phyloP scores from a whole-genome alignment of 2,113 vertebrate species.

The Fregata magnificens region DNA sequence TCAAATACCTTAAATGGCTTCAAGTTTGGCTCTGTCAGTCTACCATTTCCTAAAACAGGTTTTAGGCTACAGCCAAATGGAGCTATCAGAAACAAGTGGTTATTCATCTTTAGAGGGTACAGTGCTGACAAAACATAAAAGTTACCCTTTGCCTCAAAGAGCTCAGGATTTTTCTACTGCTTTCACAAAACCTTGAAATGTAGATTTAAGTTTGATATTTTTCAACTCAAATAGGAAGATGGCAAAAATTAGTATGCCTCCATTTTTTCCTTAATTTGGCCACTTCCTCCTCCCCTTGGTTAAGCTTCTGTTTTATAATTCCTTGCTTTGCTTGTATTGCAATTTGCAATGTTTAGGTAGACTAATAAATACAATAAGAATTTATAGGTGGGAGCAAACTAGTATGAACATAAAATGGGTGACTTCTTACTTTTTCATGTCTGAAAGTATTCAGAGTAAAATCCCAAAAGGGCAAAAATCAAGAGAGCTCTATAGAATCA shows the following conservation, averaged over 20 bases:
- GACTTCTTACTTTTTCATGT: background rate
- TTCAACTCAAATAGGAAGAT: background rate
- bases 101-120: background rate
- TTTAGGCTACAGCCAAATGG: background rate
- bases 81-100: background rate
- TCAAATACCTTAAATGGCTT: background rate
- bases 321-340: background rate
- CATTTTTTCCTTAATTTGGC: background rate
- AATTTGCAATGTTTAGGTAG: background rate
- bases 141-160: background rate
- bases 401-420: background rate
- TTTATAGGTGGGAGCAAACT: fast-evolving
- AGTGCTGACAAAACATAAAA: background rate
- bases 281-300: background rate
- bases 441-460: background rate
- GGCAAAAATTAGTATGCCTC: background rate
- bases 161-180: background rate
- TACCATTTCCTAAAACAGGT: background rate
- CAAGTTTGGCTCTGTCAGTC: background rate
- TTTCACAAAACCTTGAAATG: background rate
- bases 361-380: background rate
- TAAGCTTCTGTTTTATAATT: background rate
- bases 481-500: background rate
- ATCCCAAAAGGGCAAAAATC: background rate
- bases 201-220: background rate